A percentile compares a stretch with the other conserved stretches of the same genome.
Conservation (phyloP, 2,113 vertebrate genomes). For the Ancistrus triradiatus region DNA sequence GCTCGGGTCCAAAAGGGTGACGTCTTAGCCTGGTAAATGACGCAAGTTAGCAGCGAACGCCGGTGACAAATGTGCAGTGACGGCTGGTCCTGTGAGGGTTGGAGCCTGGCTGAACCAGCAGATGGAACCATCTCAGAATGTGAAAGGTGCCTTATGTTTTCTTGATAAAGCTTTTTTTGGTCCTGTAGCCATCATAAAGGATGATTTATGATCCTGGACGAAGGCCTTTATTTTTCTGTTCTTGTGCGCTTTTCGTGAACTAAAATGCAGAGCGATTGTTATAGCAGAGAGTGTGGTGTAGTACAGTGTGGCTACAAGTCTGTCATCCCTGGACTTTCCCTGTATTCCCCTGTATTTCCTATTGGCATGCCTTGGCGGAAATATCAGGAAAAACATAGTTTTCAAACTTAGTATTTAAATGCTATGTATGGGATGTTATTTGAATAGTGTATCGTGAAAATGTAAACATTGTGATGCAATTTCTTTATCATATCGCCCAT, state of each 20-base stretch:
- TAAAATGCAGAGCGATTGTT: background rate
- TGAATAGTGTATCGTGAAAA: too few species aligned
- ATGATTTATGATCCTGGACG: constrained; percentile 23
- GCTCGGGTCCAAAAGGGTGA: background rate
- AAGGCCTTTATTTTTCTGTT: background rate
- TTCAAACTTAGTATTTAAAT: too few species aligned
- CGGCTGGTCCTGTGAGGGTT: constrained; percentile 16
- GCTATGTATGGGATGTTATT: too few species aligned
- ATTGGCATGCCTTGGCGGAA: too few species aligned
- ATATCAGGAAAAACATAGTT: too few species aligned
- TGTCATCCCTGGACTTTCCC: too few species aligned
- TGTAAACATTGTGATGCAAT: too few species aligned
- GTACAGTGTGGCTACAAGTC: too few species aligned
- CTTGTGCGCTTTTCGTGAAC: background rate
- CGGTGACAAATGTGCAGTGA: constrained; percentile 18
- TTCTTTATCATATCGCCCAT: too few species aligned
- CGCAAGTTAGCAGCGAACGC: constrained; percentile 8
- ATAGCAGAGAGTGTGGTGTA: too few species aligned
- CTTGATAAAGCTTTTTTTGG: constrained; percentile 5
- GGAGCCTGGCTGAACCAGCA: constrained; percentile 12
- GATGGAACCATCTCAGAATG: constrained; percentile 23
- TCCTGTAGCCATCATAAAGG: constrained; percentile 3
- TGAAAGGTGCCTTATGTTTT: constrained; percentile 9
- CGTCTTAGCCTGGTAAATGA: constrained; percentile 15
- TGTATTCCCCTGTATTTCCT: too few species aligned